These are phyloP conservation scores for Rhingia campestris DNA, from an alignment of 2,888 invertebrate species.

Conservation along the genomic window DNA sequence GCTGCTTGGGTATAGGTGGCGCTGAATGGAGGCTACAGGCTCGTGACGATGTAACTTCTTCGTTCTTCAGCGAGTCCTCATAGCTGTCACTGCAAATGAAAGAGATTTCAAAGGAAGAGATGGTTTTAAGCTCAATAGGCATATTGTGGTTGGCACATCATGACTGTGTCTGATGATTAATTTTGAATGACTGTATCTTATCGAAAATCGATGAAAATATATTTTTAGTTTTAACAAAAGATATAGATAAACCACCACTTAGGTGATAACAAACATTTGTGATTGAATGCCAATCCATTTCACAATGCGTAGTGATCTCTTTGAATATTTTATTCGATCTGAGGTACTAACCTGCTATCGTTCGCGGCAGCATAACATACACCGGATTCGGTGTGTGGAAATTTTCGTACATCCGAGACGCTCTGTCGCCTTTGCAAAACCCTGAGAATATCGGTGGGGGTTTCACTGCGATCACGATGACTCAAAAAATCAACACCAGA, in stretches of 20 bases:
- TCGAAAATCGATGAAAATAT: no score
- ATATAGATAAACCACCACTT: not conserved
- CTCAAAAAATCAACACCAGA: slow-evolving; percentile 87
- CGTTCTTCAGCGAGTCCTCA: slow-evolving; percentile 89
- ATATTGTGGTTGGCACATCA: not conserved
- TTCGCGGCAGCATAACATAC: slow-evolving; percentile 75
- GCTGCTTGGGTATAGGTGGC: slow-evolving; percentile 49
- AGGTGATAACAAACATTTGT: not conserved
- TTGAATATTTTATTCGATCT: not conserved
- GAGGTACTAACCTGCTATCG: slow-evolving; percentile 79
- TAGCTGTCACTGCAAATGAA: slow-evolving; percentile 86
- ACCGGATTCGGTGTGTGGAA: slow-evolving; percentile 62
- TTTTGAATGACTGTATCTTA: no score
- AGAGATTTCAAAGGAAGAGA: slow-evolving; percentile 28
- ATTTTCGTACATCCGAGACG: slow-evolving; percentile 62
- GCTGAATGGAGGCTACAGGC: slow-evolving; percentile 77
- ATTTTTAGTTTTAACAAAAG: no score
- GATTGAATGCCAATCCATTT: not conserved
- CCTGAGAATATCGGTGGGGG: slow-evolving; percentile 80
- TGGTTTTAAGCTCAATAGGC: slow-evolving; percentile 22
- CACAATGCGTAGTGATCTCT: slow-evolving; percentile 39
- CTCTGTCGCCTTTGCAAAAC: slow-evolving; percentile 73
- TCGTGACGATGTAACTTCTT: slow-evolving; percentile 75
- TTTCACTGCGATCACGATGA: slow-evolving; percentile 80
- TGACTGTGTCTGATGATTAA: no score